Conservation (phyloP, 2,888 invertebrate species). For the Trilocha varians region DNA sequence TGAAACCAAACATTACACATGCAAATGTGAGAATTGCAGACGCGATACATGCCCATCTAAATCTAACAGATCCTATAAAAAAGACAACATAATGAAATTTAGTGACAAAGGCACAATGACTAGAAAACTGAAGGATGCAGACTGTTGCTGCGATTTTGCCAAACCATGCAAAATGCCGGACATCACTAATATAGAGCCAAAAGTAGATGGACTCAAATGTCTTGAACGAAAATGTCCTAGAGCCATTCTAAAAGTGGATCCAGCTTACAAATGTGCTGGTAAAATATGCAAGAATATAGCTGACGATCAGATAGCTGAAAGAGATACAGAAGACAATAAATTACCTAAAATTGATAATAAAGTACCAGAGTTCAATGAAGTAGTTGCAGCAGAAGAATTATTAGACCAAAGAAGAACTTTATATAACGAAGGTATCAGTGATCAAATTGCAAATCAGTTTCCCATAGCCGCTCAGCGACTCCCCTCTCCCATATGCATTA, state of each 20-base stretch:
- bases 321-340: neutral
- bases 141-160: conserved; percentile 20
- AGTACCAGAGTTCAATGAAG: neutral
- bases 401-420: conserved; percentile 21
- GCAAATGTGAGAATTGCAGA: conserved; percentile 27
- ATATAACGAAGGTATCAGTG: conserved; percentile 51
- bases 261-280: neutral
- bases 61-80: conserved; percentile 2
- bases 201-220: neutral
- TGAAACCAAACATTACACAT: conserved; percentile 12
- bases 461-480: conserved; percentile 5
- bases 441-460: conserved; percentile 17
- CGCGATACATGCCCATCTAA: conserved; percentile 19
- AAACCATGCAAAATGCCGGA: conserved; percentile 9
- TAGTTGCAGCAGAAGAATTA: neutral
- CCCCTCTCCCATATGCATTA: conserved; percentile 10
- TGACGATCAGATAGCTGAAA: neutral
- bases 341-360: neutral
- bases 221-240: neutral
- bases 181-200: conserved; percentile 13
- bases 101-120: conserved; percentile 45
- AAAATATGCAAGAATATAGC: neutral
- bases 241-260: neutral
- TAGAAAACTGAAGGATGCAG: conserved; percentile 27
- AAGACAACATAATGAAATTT: conserved; percentile 40